A percentile compares a stretch with the other conserved stretches of the same genome.
Evolutionary conservation across 2,888 invertebrate species (phyloP).

Genomic region (Macrophya annulata): DNA sequence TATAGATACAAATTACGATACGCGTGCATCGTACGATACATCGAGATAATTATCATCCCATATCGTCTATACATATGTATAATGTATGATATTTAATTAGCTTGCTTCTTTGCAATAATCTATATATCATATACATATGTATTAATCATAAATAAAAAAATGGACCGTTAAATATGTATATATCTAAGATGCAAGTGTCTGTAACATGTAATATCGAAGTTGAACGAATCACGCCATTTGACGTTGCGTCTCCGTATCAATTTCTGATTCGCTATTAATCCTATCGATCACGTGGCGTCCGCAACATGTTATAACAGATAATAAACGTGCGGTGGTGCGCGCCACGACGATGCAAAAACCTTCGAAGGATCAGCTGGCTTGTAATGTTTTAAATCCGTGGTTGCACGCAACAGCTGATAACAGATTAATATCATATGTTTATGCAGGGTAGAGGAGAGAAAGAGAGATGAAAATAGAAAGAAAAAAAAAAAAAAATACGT

Average conservation of each 20-base stretch:
- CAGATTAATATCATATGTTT: not conserved
- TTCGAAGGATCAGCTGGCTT: conserved; percentile 7
- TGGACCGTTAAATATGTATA: not conserved
- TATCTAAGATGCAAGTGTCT: not conserved
- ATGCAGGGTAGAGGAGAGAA: not conserved
- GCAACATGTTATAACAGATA: not conserved
- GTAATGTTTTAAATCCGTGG: not conserved
- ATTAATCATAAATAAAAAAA: not conserved
- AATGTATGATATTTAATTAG: not conserved
- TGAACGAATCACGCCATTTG: conserved; percentile 41
- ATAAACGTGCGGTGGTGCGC: not conserved
- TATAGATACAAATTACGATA: not conserved
- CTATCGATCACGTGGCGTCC: conserved; percentile 42
- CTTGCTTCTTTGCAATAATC: not conserved
- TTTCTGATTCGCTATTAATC: conserved; percentile 33
- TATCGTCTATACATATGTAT: not conserved
- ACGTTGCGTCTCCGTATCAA: conserved; percentile 29
- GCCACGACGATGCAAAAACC: not conserved
- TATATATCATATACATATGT: no score
- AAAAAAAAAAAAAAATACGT: not conserved
- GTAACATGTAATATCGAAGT: not conserved
- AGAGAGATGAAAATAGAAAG: not conserved
- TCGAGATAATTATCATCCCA: not conserved
- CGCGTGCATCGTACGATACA: not conserved
- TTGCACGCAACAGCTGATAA: conserved; percentile 36